These are phyloP conservation scores for Sebastes trivittatus DNA, from an alignment of 2,797 vertebrate species.

Conservation along the genomic window DNA sequence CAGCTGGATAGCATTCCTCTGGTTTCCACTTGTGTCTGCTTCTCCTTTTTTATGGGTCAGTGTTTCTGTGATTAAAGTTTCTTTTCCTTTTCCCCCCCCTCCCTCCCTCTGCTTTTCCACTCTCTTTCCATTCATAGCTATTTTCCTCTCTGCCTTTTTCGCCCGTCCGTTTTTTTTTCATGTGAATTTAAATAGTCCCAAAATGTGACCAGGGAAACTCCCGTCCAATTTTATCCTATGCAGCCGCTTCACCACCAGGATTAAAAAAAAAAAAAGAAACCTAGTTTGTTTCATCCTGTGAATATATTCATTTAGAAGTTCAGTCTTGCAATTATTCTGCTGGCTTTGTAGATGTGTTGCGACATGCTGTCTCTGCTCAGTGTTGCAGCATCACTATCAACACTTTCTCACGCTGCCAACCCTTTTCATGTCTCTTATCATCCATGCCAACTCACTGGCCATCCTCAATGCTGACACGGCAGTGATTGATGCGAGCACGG, in stretches of 20 bases:
- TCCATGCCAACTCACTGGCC: slow-evolving; percentile 55
- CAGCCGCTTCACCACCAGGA: slow-evolving; percentile 6
- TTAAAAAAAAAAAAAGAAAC: background rate
- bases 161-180: slow-evolving; percentile 45
- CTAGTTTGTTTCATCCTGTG: background rate
- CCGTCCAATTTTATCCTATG: slow-evolving; percentile 21
- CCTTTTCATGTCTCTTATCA: slow-evolving; percentile 52
- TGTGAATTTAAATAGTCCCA: slow-evolving; percentile 64
- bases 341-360: background rate
- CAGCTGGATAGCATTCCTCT: slow-evolving; percentile 83
- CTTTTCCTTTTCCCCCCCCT: slow-evolving; percentile 50
- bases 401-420: slow-evolving; percentile 52
- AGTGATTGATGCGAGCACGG: slow-evolving; percentile 58
- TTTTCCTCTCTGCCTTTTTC: slow-evolving; percentile 56
- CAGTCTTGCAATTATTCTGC: background rate
- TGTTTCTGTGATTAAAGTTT: slow-evolving; percentile 84
- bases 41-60: slow-evolving; percentile 80
- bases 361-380: slow-evolving; percentile 11
- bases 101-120: slow-evolving; percentile 58
- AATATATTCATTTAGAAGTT: slow-evolving; percentile 10
- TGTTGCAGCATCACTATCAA: slow-evolving; percentile 3
- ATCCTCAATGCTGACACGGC: slow-evolving; percentile 55
- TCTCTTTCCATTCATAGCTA: slow-evolving; percentile 77
- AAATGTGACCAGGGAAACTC: slow-evolving; percentile 57
- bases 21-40: slow-evolving; percentile 85